A percentile compares a stretch with the other conserved stretches of the same genome.
Evolutionary conservation across 2,113 vertebrate genomes (phyloP).

Genomic region (Prochilodus magdalenae): DNA sequence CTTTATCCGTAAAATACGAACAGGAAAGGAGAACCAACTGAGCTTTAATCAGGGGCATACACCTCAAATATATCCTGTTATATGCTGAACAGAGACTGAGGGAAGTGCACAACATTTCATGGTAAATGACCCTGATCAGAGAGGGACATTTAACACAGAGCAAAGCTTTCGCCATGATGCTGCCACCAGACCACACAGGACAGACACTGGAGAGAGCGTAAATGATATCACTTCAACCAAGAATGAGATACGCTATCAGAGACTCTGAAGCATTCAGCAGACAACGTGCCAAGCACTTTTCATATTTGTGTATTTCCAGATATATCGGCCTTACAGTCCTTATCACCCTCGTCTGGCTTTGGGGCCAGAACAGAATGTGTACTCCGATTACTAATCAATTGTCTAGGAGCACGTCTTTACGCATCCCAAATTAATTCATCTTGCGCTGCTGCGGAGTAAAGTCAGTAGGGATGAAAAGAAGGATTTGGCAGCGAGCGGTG

Average conservation of each 20-base stretch:
- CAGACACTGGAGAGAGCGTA: conserved; percentile 47
- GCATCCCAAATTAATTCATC: conserved; percentile 67
- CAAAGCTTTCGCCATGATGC: neutral
- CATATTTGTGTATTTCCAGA: conserved; percentile 57
- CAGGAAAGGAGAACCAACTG: too few species aligned
- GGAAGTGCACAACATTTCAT: neutral
- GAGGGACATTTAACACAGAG: neutral
- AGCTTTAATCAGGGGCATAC: too few species aligned
- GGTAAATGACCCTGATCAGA: neutral
- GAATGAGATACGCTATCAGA: conserved; percentile 11
- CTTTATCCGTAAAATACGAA: too few species aligned
- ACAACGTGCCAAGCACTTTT: conserved; percentile 67
- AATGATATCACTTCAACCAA: neutral
- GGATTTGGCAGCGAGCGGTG: conserved; percentile 12
- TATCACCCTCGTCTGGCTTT: conserved; percentile 60
- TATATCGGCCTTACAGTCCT: conserved; percentile 64
- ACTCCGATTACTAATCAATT: conserved; percentile 73
- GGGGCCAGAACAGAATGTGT: conserved; percentile 67
- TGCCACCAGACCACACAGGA: conserved; percentile 66
- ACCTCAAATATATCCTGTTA: too few species aligned
- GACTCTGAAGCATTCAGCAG: conserved; percentile 57
- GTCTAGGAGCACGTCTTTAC: conserved; percentile 67
- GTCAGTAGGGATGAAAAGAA: conserved; percentile 43
- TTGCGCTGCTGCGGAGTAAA: conserved; percentile 33
- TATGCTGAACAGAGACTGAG: neutral